Evolutionary conservation across 2,113 vertebrate genomes (phyloP), one percentile per base, ranked within the genome.

Genomic region (Tapirus terrestris): DNA sequence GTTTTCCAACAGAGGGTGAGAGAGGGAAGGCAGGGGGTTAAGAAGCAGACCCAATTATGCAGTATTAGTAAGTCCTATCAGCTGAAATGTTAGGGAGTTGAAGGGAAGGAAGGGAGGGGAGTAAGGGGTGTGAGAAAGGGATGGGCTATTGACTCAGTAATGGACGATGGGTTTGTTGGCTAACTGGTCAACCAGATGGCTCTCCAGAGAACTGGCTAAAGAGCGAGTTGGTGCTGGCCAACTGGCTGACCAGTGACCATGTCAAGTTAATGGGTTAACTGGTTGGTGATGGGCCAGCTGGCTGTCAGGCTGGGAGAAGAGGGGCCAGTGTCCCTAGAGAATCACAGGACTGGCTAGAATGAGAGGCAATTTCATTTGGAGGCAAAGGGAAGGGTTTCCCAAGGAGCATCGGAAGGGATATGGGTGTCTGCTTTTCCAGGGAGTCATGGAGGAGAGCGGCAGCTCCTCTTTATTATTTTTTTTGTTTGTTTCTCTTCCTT

Each of bases 1-100:
- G 98, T 97, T 97, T 95, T 98, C 95, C 96, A 89, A 98, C 97
- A 96, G 97, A 97, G 58, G 94, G 91, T 93, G 96, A 89, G 93
- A 94, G 86, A 79, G 89, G 93, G 97, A 95, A n/a, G 95, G 97
- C 97, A 87, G 79, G 97, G 95, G 98, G 97, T 98, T 97, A 97
- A 97, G 98, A 99, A 98, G 98, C 97, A 98, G 98, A 98, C 95
- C 98, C 96, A 97, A 91, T 94, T 96, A 97, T 94, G 98, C 98
- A 94, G 96, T 98, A 97, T 99, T 98, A 99, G 98, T 99, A 98
- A 96, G 96, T 98, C 98, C 97, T 98, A 73, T 83, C 8, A 14
- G 96, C 92, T 87, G 96, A 97, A 79, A 96, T 97, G 97, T 97
- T 89, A 97, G 92, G 84, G 39, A 76, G 73, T 77, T 51, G 33